These are phyloP conservation scores for Orchesella cincta DNA, from an alignment of 1,140 invertebrate species.

Conservation along the genomic window DNA sequence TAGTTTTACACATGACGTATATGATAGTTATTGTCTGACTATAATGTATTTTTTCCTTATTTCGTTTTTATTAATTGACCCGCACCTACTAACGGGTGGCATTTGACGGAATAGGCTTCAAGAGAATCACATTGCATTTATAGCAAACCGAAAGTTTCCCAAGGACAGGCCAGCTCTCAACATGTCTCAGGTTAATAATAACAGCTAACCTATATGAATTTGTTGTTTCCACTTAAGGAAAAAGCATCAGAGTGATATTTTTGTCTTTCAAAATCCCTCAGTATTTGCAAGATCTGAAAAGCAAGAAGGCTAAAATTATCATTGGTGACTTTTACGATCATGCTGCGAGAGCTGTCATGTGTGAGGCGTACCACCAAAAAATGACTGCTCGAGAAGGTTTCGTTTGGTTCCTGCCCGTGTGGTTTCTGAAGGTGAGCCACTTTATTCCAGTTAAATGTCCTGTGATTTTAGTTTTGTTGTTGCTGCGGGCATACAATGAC, in stretches of 20 bases:
- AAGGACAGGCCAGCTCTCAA: slow-evolving; percentile 53
- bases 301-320: slow-evolving; percentile 69
- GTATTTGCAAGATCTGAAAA: slow-evolving; percentile 71
- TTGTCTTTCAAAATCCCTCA: no score
- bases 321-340: slow-evolving; percentile 76
- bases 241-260: no score
- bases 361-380: slow-evolving; percentile 69
- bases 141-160: slow-evolving; percentile 72
- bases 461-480: no score
- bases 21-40: neutral
- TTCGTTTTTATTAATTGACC: no score
- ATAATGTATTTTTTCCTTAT: neutral
- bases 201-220: no score
- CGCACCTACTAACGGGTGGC: no score
- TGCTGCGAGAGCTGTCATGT: slow-evolving; percentile 58
- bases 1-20: no score
- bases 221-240: no score
- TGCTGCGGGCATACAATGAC: no score
- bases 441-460: slow-evolving; percentile 38
- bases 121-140: slow-evolving; percentile 66
- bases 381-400: slow-evolving; percentile 64
- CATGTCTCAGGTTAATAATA: slow-evolving; percentile 59
- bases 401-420: slow-evolving; percentile 79
- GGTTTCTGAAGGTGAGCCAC: slow-evolving; percentile 59
- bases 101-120: no score